Conservation (phyloP, 2,113 vertebrate genomes). For the Rallus limicola region DNA sequence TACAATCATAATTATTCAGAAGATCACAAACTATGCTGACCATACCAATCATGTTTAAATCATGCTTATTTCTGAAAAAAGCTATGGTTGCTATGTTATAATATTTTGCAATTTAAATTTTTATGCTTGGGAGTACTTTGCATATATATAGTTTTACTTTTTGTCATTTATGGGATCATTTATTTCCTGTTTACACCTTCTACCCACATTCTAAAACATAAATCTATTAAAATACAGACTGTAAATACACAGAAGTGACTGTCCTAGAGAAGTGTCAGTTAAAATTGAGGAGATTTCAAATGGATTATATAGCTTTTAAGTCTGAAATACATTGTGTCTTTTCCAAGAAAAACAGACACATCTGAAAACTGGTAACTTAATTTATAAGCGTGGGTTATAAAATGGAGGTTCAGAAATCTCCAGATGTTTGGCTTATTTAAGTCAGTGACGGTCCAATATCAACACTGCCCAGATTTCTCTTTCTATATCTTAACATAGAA, state of each 20-base stretch:
- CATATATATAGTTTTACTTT: neutral
- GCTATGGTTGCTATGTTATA: neutral
- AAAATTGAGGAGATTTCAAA: constrained; percentile 15
- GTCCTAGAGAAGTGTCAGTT: neutral
- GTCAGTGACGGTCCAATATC: neutral
- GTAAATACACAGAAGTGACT: neutral
- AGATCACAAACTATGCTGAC: neutral
- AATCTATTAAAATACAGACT: neutral
- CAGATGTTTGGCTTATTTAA: constrained; percentile 70
- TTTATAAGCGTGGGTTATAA: constrained; percentile 59
- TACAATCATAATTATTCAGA: neutral
- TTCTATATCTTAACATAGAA: constrained; percentile 36
- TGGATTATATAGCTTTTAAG: neutral
- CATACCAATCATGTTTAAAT: neutral
- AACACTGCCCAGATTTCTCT: constrained; percentile 38
- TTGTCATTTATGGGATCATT: neutral
- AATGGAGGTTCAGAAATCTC: constrained; percentile 49
- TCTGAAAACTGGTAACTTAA: constrained; percentile 51
- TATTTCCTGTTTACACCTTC: constrained; percentile 1
- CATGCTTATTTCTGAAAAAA: neutral
- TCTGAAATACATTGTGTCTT: neutral
- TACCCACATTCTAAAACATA: neutral
- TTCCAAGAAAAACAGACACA: constrained; percentile 50
- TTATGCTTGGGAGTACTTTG: neutral
- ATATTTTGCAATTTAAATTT: neutral